Percentiles rank a stretch among this genome's conserved stretches.
These are phyloP conservation scores for Neomorphus geoffroyi DNA, from an alignment of 2,797 vertebrate species.

Conservation along the genomic window DNA sequence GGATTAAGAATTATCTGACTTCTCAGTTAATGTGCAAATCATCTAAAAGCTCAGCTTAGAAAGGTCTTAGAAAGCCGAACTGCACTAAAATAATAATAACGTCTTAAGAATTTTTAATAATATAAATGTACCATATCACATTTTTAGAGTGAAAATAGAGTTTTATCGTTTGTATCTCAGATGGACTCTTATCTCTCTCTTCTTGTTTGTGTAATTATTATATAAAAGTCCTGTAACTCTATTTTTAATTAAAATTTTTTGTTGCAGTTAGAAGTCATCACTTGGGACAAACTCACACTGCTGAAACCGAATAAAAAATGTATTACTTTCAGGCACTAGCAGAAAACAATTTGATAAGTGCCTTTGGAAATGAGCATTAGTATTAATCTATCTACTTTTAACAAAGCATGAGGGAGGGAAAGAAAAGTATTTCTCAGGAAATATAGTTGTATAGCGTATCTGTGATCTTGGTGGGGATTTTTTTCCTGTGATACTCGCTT, in stretches of 20 bases:
- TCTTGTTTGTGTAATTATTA: slow-evolving; percentile 17
- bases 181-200: neutral
- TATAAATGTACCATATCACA: slow-evolving; percentile 2
- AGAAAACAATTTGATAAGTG: slow-evolving; percentile 59
- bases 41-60: slow-evolving; percentile 83
- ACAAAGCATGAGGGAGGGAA: neutral
- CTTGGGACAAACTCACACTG: slow-evolving; percentile 57
- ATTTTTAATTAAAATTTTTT: slow-evolving; percentile 35
- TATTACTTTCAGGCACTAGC: slow-evolving; percentile 39
- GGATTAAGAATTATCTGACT: slow-evolving; percentile 96
- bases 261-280: slow-evolving; percentile 61
- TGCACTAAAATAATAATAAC: slow-evolving; percentile 74
- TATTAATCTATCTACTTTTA: slow-evolving; percentile 7
- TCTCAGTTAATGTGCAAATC: slow-evolving; percentile 93
- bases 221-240: slow-evolving; percentile 35
- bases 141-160: slow-evolving; percentile 52
- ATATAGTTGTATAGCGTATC: slow-evolving; percentile 42
- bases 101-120: slow-evolving; percentile 66
- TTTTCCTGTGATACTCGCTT: slow-evolving; percentile 44
- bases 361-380: neutral
- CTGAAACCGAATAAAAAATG: slow-evolving; percentile 60
- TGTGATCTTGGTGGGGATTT: neutral
- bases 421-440: slow-evolving; percentile 58
- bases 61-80: slow-evolving; percentile 69
- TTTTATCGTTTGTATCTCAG: slow-evolving; percentile 41